Base-by-base conservation (phyloP, 2,888 invertebrate species). In the Sminthurinus aureus region DNA sequence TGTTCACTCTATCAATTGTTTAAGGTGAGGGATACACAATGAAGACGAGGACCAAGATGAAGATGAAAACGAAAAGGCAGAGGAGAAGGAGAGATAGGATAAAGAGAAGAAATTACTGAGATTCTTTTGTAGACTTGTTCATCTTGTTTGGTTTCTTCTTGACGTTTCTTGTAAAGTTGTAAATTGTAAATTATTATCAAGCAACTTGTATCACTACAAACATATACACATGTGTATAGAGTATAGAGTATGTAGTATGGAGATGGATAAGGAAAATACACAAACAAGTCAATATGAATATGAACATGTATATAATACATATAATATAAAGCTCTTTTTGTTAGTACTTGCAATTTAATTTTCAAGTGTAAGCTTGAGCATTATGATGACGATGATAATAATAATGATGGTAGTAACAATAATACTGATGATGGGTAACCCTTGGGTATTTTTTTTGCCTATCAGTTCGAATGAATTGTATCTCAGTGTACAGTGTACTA, bases 171-270 rank as follows among this genome's bases (percentile, higher is more conserved):
- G 77, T 81, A 71, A 81, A 81, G 24, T 82, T 82, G 82, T 82
- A 82, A 82, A 82, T 82, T 82, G 77, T 82, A 83, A 83, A 83
- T 83, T 83, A 83, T 83, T 75, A 74, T 67, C 73, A 75, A 73
- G 71, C 18, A 67, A 58, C 69, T 79, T 79, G 81, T 73, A 75
- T 74, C 75, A 81, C 50, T 58, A 74, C 24, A 11, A 22, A 64
- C 58, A 58, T 58, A 18, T 9, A 58, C 9, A 9, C 58, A 58
- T 58, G 58, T 6, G 18, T 2, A 58, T 58, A 58, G 58, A 11
- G 58, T 58, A 9, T 13, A 13, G 4, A 58, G 58, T 9, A 58
- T 58, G 18, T 2, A 58, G 52, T 15, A 58, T 58, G 58, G 58
- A 15, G 18, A 58, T 58, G 58, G 15, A 38, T 6, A 38, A 38